These are phyloP conservation scores for Anableps anableps DNA, from an alignment of 2,797 vertebrate species.

Conservation along the genomic window DNA sequence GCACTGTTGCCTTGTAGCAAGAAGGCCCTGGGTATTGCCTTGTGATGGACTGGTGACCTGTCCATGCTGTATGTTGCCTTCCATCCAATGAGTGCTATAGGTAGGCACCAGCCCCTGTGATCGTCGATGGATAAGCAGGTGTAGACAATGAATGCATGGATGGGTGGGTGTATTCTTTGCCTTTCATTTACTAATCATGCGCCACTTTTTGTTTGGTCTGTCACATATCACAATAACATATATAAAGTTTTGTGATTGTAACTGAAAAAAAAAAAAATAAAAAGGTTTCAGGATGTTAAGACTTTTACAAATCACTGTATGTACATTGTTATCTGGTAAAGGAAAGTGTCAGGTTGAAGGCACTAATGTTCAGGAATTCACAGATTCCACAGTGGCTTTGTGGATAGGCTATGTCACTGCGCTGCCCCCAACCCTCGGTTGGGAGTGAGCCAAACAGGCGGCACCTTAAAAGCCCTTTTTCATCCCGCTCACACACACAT, in stretches of 20 bases:
- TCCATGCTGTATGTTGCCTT: background rate
- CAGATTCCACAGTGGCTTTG: slow-evolving; percentile 83
- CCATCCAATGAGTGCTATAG: background rate
- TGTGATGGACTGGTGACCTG: background rate
- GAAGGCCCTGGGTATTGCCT: background rate
- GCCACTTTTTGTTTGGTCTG: background rate
- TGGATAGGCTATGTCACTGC: slow-evolving; percentile 73
- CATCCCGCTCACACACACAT: slow-evolving; percentile 10
- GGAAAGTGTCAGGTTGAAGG: slow-evolving; percentile 77
- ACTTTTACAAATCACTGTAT: slow-evolving; percentile 22
- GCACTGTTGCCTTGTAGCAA: background rate
- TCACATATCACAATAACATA: background rate
- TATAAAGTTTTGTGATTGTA: background rate
- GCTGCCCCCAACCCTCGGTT: slow-evolving; percentile 59
- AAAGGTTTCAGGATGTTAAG: slow-evolving; percentile 33
- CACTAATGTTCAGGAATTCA: slow-evolving; percentile 86
- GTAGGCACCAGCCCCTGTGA: background rate
- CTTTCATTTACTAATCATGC: background rate
- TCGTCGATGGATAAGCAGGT: background rate
- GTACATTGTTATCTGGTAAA: slow-evolving; percentile 71
- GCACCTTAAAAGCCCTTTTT: slow-evolving; percentile 70
- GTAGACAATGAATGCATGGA: background rate
- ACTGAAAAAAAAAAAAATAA: background rate
- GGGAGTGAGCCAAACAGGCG: slow-evolving; percentile 71
- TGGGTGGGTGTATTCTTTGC: background rate